Evolutionary conservation across 2,113 vertebrate genomes (phyloP), one percentile per base, ranked within the genome.

Genomic region (Callorhinus ursinus): DNA sequence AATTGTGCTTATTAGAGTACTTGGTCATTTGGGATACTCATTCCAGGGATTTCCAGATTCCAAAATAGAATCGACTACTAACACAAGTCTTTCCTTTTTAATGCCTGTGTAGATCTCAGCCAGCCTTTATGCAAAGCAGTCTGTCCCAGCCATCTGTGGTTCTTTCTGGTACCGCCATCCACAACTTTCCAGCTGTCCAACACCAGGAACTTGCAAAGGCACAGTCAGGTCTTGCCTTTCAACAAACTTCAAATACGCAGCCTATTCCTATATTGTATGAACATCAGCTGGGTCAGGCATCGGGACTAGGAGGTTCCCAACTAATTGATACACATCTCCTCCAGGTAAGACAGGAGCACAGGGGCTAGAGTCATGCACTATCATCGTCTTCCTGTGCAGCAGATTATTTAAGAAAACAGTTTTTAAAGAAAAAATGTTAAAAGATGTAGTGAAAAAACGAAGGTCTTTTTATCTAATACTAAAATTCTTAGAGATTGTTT

Each of bases 251-350:
- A 67, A 99, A 98, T 46, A 99, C 99, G 16, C 99, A 99, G 49
- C 99, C 99, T 93, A 99, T 99, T 98, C 99, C 99, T n/a, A 99
- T 99, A 90, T 97, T 99, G 36, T 99, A 99, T 1, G 99, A 99
- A 83, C 99, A 99, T 2, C 99, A 99, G 83, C 99, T 99, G 53
- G 98, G 99, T 80, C 99, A 99, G 97, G 99, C 99, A 1, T 99
- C 99, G 11, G 99, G 99, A 57, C 99, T 99, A 85, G 99, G 99
- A 39, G 99, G 99, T 91, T 99, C 99, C 80, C 99, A 99, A 97
- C 99, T 99, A 65, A 99, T 99, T 28, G 99, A 99, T 89, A 99
- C 99, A 4, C 99, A 99, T 97, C 98, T 99, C 46, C 99, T 99
- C 69, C 99, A 99, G 99, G 99, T 99, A 98, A 96, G 98, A 63